Percentiles rank a stretch among this genome's conserved stretches.
Conservation (phyloP, 2,888 invertebrate genomes). For the Melanostoma scalare region DNA sequence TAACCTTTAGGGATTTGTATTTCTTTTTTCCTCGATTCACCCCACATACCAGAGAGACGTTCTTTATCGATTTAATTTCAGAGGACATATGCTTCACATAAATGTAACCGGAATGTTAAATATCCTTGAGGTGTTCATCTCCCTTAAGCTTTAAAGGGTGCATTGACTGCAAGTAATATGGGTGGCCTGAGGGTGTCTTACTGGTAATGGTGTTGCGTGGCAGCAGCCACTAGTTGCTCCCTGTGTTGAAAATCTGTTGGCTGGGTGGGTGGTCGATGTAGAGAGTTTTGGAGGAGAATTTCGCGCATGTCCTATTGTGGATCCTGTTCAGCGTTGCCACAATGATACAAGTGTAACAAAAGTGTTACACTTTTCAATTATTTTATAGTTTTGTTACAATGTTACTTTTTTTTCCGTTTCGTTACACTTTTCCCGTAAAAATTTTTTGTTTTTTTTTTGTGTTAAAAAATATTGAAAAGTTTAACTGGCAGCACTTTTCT, state of each 20-base stretch:
- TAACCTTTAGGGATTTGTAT: slow-evolving; percentile 73
- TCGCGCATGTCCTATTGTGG: slow-evolving; percentile 69
- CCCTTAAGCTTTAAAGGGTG: slow-evolving; percentile 63
- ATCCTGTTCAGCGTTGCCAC: slow-evolving; percentile 39
- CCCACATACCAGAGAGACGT: neutral
- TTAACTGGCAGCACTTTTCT: no score
- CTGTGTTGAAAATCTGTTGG: slow-evolving; percentile 2
- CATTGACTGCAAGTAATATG: slow-evolving; percentile 64
- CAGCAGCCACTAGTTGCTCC: slow-evolving; percentile 64
- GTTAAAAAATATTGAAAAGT: no score
- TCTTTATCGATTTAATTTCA: slow-evolving; percentile 55
- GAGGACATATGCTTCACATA: slow-evolving; percentile 51
- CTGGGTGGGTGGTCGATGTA: slow-evolving; percentile 3
- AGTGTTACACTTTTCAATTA: no score
- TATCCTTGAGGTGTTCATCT: slow-evolving; percentile 64
- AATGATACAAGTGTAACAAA: no score
- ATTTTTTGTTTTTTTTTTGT: no score
- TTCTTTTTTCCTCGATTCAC: neutral
- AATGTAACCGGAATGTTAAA: slow-evolving; percentile 51
- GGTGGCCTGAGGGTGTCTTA: slow-evolving; percentile 10
- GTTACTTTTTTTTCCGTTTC: no score
- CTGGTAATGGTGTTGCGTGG: slow-evolving; percentile 53
- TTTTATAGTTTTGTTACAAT: no score
- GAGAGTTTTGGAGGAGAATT: slow-evolving; percentile 30
- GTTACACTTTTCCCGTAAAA: no score